Conservation (phyloP, 2,888 invertebrate genomes). For the Marasmarcha lunaedactyla region DNA sequence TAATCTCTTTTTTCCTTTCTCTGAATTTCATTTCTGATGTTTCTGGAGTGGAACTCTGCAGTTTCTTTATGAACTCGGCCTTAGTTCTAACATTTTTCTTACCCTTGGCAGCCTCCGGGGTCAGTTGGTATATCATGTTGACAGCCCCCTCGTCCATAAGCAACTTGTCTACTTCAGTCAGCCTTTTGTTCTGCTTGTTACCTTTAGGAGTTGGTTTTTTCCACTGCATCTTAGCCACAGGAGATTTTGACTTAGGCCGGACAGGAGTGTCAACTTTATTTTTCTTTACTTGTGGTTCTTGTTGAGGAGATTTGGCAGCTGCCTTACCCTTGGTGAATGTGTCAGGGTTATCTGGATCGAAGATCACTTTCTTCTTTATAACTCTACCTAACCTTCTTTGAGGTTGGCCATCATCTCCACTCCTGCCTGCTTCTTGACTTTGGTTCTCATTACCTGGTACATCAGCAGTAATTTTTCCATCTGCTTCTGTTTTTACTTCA, state of each 20-base stretch:
- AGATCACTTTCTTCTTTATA: constrained; percentile 80
- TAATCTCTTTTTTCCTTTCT: constrained; percentile 58
- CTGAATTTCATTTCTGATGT: constrained; percentile 60
- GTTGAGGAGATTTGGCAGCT: constrained; percentile 20
- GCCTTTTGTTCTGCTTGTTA: constrained; percentile 64
- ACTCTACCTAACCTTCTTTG: constrained; percentile 61
- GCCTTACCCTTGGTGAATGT: constrained; percentile 55
- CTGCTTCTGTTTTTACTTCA: constrained; percentile 18
- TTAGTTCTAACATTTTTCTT: constrained; percentile 63
- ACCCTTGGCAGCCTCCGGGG: constrained; percentile 64
- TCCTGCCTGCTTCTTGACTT: constrained; percentile 25
- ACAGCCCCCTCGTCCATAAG: constrained; percentile 89
- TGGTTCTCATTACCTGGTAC: constrained; percentile 28
- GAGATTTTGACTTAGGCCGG: constrained; percentile 43
- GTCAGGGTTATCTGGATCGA: constrained; percentile 76
- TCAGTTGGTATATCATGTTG: constrained; percentile 85
- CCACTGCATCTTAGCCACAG: constrained; percentile 47
- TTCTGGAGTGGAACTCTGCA: constrained; percentile 61
- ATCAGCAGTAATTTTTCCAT: constrained; percentile 25
- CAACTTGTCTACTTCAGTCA: constrained; percentile 80
- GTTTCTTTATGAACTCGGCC: constrained; percentile 73
- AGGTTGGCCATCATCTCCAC: constrained; percentile 38
- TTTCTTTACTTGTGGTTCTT: constrained; percentile 29
- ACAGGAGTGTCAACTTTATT: constrained; percentile 29
- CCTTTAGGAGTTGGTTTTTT: constrained; percentile 56